Base-by-base conservation (phyloP, 1,140 invertebrate species). In the Drosophila seguyi region DNA sequence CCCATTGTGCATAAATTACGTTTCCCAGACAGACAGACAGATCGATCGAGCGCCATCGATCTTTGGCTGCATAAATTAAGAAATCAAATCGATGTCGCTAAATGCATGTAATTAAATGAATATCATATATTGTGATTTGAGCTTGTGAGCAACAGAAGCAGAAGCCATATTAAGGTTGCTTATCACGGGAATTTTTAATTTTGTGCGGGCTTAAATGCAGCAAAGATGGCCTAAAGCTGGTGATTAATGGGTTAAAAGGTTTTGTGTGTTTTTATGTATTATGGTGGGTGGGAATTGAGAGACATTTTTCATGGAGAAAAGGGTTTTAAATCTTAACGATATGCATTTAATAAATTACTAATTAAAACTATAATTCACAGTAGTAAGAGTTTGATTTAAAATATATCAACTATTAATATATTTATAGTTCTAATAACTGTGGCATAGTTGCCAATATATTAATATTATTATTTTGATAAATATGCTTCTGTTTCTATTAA, bases 1-100 rank as follows among this genome's bases (percentile, higher is more conserved):
- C 59, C 73, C 75, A 63, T 48, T 72, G 50, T 62, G 77, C 67
- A 85, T 85, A 85, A 85, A 85, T 86, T 81, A 85, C 68, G 27
- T 65, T 61, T 31, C 57, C 14, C 36, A 61, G 39, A 47, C 48
- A 62, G 39, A 39, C 44, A 47, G 45, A 47, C 13, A 20, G 36
- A 66, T 47, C 42, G 45, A 75, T 63, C 18, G 58, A 63, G 34
- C 48, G 50, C 72, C 71, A 75, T 67, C 38, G 31, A 75, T 75
- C 60, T 75, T 34, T 48, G 59, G 38, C 10, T 58, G 74, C 29
- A 76, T 76, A 76, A 76, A 76, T 76, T 76, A 76, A 59, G 45
- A 68, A 76, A 76, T 76, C 73, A 76, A 76, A 67, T 74, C 71
- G 50, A 53, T 68, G 53, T 59, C 73, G 41, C 62, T 59, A 60